Base-by-base conservation (phyloP, 2,797 vertebrate genomes). In the Galagoides demidoff region DNA sequence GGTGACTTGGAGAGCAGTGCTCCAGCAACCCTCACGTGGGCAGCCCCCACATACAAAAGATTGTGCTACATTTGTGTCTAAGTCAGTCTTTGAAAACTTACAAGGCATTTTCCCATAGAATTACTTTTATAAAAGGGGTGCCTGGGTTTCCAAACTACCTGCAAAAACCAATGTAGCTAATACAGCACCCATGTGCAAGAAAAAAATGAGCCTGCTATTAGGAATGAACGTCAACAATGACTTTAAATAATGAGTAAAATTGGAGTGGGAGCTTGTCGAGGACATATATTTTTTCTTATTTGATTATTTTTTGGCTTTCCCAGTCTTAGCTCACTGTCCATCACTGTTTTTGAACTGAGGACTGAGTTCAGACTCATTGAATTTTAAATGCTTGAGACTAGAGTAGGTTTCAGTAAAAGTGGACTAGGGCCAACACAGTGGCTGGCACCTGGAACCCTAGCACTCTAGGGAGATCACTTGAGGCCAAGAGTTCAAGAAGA, bases 21-120 rank as follows among this genome's bases (percentile, higher is more conserved):
- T 29, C 31, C 63, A 55, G 2, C 27, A 63, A 52, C n/a, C 52
- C 61, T 9, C 59, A 17, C 1, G 4, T 0, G 10, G 14, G 11
- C 39, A 37, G 31, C 4, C n/a, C 66, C 37, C 1, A 12, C 22
- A 16, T 29, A 31, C 12, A 25, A 23, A 66, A 3, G 11, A 39
- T 1, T 0, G 20, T 7, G 20, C 4, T 23, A 85, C 10, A 2
- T 9, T 31, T 34, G n/a, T 0, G 31, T 63, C 39, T 2, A n/a
- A 71, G 59, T 39, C 29, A 19, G 0, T 63, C 43, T 37, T 25
- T 1, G 1, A 31, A 34, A 61, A 84, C 3, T 55, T 57, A 52
- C 59, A 77, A 59, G 34, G 34, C 31, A 19, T 68, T 66, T 77
- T 23, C 85, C 83, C 31, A 1, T 25, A 31, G 57, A 73, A 71